Percentiles rank a stretch among this genome's conserved stretches.
phyloP scores from a whole-genome alignment of 2,113 vertebrate genomes.

The Ptilorrhoa leucosticta region DNA sequence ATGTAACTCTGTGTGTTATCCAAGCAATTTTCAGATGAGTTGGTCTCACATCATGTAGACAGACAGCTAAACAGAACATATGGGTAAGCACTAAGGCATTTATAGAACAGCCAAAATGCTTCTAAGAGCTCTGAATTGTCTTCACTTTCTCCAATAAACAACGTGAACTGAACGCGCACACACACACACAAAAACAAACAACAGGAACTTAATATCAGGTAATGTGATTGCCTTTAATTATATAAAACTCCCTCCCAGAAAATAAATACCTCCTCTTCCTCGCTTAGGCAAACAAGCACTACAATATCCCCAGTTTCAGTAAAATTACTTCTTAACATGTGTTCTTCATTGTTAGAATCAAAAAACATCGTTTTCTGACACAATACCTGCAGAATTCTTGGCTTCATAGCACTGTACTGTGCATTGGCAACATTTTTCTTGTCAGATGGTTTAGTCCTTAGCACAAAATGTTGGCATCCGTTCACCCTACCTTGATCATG shows the following conservation, averaged over 20 bases:
- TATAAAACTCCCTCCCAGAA: neutral
- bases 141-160: neutral
- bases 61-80: neutral
- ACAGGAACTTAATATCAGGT: neutral
- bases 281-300: neutral
- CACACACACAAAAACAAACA: neutral
- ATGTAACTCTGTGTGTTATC: neutral
- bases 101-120: neutral
- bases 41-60: neutral
- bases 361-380: neutral
- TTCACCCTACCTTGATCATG: neutral
- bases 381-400: neutral
- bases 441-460: neutral
- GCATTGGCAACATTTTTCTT: neutral
- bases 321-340: neutral
- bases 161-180: neutral
- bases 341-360: neutral
- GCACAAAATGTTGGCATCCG: neutral
- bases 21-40: neutral
- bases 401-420: neutral
- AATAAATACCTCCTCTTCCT: neutral
- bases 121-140: neutral
- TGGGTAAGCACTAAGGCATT: neutral
- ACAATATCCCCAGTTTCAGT: neutral
- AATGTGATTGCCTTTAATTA: neutral